Evolutionary conservation across 1,140 invertebrate genomes (phyloP).

Genomic region (Zaprionus lachaisei): DNA sequence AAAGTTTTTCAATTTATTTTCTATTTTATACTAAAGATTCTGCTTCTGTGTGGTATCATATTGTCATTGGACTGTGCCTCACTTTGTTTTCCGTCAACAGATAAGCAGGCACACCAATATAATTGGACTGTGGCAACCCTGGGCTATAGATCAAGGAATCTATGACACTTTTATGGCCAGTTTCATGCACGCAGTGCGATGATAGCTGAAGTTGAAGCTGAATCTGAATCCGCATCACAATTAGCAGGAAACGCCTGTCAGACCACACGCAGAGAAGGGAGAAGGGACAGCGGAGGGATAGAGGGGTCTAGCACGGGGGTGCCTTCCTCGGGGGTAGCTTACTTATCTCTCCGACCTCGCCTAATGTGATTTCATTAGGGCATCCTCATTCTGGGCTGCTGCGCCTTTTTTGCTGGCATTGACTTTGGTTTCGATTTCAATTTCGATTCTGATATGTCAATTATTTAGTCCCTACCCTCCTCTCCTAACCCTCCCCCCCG

Average conservation of each 20-base stretch:
- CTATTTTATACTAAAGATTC: too few species aligned
- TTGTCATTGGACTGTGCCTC: too few species aligned
- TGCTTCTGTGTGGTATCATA: too few species aligned
- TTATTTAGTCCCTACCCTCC: conserved; percentile 40
- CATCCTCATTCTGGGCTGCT: background rate
- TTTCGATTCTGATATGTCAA: conserved; percentile 61
- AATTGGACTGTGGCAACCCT: background rate
- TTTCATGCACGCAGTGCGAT: conserved; percentile 13
- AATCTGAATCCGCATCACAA: conserved; percentile 32
- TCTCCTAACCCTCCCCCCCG: background rate
- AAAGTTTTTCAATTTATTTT: too few species aligned
- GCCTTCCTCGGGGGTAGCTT: background rate
- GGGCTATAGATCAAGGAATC: background rate
- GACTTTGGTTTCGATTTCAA: conserved; percentile 47
- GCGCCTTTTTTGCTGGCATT: conserved; percentile 35
- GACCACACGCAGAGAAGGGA: background rate
- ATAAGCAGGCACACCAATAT: too few species aligned
- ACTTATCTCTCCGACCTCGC: conserved; percentile 4
- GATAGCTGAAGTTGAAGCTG: background rate
- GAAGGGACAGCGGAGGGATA: background rate
- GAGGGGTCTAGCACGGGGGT: background rate
- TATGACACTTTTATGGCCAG: conserved; percentile 34
- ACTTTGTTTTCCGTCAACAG: too few species aligned
- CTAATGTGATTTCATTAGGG: conserved; percentile 35
- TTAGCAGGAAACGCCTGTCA: conserved; percentile 55